Conservation (phyloP, 2,797 vertebrate species). For the Cichlasoma orientale region DNA sequence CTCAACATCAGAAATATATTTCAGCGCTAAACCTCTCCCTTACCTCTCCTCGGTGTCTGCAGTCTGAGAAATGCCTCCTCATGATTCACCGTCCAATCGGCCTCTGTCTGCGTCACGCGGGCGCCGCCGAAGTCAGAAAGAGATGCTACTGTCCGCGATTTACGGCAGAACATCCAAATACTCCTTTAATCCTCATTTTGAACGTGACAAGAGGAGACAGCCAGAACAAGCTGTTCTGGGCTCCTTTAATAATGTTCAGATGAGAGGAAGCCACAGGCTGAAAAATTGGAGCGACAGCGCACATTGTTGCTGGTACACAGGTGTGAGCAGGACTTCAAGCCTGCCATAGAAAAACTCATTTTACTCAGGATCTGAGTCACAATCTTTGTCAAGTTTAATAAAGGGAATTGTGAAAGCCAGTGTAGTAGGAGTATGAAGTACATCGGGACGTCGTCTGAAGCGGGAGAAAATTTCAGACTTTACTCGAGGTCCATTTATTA, state of each 20-base stretch:
- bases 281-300: background rate
- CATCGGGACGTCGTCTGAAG: background rate
- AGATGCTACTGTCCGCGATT: conserved; percentile 8
- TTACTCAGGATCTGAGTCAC: background rate
- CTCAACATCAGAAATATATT: conserved; percentile 47
- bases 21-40: conserved; percentile 30
- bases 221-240: conserved; percentile 12
- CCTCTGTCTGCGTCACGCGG: conserved; percentile 9
- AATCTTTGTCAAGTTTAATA: conserved; percentile 7
- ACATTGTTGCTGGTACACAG: background rate
- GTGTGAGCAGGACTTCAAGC: conserved; percentile 1
- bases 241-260: conserved; percentile 7
- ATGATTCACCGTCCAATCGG: conserved; percentile 13
- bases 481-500: background rate
- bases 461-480: too few species aligned
- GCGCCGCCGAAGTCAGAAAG: background rate
- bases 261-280: background rate
- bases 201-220: conserved; percentile 1
- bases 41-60: conserved; percentile 11
- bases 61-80: conserved; percentile 20
- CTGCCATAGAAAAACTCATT: background rate
- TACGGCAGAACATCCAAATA: conserved; percentile 5
- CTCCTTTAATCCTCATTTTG: conserved; percentile 3
- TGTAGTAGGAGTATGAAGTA: background rate
- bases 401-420: background rate